Evolutionary conservation across 2,113 vertebrate species (phyloP).

Genomic region (Dendropsophus ebraccatus): DNA sequence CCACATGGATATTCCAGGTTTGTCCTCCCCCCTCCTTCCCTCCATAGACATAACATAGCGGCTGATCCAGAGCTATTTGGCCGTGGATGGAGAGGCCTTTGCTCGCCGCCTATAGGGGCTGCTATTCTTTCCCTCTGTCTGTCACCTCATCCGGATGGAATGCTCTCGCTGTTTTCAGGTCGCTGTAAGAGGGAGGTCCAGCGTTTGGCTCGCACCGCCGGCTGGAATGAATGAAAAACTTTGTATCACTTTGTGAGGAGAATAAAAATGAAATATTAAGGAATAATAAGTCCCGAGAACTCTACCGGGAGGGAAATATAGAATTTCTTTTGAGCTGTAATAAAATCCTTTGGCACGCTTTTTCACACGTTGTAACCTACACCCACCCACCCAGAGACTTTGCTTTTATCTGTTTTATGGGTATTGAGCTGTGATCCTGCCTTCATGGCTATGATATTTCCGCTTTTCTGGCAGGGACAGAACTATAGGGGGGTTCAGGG

Average conservation of each 20-base stretch:
- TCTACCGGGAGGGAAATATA: conserved; percentile 66
- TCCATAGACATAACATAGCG: neutral
- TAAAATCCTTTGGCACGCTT: conserved; percentile 64
- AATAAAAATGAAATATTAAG: conserved; percentile 62
- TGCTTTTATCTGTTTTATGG: conserved; percentile 38
- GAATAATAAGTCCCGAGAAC: conserved; percentile 67
- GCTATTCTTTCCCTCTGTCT: conserved; percentile 63
- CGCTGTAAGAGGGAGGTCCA: conserved; percentile 63
- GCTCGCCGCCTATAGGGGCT: neutral
- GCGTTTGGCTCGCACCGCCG: conserved; percentile 63
- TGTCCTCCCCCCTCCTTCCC: neutral
- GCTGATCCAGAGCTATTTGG: neutral
- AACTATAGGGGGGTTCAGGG: neutral
- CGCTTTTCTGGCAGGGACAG: neutral
- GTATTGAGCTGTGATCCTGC: neutral
- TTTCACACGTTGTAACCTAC: conserved; percentile 59
- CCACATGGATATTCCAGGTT: neutral
- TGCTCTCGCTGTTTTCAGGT: conserved; percentile 63
- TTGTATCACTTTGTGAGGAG: conserved; percentile 64
- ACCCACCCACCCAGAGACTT: conserved; percentile 59
- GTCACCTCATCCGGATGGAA: conserved; percentile 66
- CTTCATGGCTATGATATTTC: neutral
- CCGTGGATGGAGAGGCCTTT: neutral
- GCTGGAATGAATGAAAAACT: conserved; percentile 68
- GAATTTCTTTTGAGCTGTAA: conserved; percentile 63